These are phyloP conservation scores for Pseudomugil tenellus DNA, from an alignment of 2,797 vertebrate species.

Conservation along the genomic window DNA sequence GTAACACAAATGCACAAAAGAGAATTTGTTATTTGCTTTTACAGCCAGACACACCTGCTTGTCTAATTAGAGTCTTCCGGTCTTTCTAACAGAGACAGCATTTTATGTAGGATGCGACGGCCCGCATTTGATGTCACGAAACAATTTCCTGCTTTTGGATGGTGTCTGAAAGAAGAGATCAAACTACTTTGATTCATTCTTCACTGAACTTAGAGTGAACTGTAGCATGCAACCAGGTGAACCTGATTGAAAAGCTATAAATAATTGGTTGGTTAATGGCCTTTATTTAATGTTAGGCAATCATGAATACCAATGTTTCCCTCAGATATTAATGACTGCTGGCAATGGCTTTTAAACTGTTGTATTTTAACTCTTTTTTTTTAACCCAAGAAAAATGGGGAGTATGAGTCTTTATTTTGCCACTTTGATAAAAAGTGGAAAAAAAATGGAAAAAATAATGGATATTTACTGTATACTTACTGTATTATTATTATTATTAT, in stretches of 20 bases:
- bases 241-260: conserved; percentile 1
- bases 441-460: too few species aligned
- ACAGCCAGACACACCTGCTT: conserved; percentile 3
- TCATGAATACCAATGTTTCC: too few species aligned
- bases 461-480: background rate
- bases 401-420: too few species aligned
- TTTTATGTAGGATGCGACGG: conserved; percentile 7
- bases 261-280: too few species aligned
- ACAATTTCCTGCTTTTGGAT: background rate
- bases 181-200: background rate
- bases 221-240: background rate
- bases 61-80: conserved; percentile 2
- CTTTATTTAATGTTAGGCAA: too few species aligned
- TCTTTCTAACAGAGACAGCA: background rate
- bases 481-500: too few species aligned
- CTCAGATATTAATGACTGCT: too few species aligned
- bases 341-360: too few species aligned
- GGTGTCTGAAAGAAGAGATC: background rate
- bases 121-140: conserved; percentile 7
- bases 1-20: background rate
- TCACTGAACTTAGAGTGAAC: background rate
- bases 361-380: too few species aligned
- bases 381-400: too few species aligned
- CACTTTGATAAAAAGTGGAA: too few species aligned
- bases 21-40: conserved; percentile 3